These are phyloP conservation scores for Drusus annulatus DNA, from an alignment of 1,140 invertebrate species.

Conservation along the genomic window DNA sequence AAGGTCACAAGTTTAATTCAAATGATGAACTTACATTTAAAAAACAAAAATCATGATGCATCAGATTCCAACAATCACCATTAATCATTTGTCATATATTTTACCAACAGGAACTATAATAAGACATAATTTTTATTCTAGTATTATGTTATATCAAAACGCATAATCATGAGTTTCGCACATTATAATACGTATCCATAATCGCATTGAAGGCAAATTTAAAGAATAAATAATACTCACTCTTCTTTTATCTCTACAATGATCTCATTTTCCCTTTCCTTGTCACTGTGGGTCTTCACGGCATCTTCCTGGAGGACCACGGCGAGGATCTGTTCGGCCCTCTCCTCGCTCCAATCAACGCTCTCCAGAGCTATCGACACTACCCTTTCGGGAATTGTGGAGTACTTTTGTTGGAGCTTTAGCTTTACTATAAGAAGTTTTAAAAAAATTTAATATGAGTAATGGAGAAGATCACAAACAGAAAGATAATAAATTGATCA, in stretches of 20 bases:
- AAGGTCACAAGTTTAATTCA: too few species aligned
- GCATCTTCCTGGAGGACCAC: constrained; percentile 79
- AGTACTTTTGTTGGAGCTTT: constrained; percentile 82
- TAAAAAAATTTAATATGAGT: constrained; percentile 3
- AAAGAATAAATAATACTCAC: constrained; percentile 33
- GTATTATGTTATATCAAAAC: too few species aligned
- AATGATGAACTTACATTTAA: too few species aligned
- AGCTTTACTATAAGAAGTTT: constrained; percentile 80
- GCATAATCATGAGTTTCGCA: too few species aligned
- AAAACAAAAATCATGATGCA: too few species aligned
- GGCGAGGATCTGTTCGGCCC: constrained; percentile 82
- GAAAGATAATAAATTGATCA: too few species aligned
- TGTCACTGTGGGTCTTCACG: constrained; percentile 67
- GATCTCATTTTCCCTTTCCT: constrained; percentile 41
- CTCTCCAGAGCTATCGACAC: constrained; percentile 89
- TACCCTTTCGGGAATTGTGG: constrained; percentile 82
- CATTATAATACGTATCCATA: too few species aligned
- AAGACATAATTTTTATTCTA: too few species aligned
- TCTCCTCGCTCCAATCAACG: constrained; percentile 86
- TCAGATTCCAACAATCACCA: too few species aligned
- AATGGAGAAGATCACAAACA: constrained; percentile 74
- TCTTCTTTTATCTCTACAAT: constrained; percentile 45
- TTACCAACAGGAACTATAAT: too few species aligned
- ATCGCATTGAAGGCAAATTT: too few species aligned
- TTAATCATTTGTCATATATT: too few species aligned